Conservation (phyloP, 2,888 invertebrate genomes). For the Phortica magna region DNA sequence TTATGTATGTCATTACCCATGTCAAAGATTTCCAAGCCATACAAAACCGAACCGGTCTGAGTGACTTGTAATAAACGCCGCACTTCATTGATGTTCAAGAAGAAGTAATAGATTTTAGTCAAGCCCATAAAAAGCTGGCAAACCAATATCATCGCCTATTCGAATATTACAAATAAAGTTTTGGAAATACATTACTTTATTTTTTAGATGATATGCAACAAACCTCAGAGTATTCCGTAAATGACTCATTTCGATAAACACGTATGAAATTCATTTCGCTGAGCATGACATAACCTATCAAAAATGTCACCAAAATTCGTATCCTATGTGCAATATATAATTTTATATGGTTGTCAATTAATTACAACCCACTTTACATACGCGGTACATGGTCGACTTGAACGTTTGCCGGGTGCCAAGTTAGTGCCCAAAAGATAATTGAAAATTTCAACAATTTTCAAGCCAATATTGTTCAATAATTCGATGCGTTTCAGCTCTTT, state of each 20-base stretch:
- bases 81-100: slow-evolving; percentile 38
- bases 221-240: slow-evolving; percentile 64
- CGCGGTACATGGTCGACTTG: slow-evolving; percentile 38
- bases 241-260: slow-evolving; percentile 54
- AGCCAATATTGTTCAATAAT: slow-evolving; percentile 48
- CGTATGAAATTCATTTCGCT: slow-evolving; percentile 56
- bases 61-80: slow-evolving; percentile 48
- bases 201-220: rapidly evolving
- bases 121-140: slow-evolving; percentile 60
- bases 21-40: slow-evolving; percentile 56
- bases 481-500: slow-evolving; percentile 55
- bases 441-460: slow-evolving; percentile 61
- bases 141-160: slow-evolving; percentile 56
- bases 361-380: background rate
- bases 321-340: background rate
- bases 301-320: slow-evolving; percentile 32
- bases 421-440: slow-evolving; percentile 58
- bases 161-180: background rate
- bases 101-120: slow-evolving; percentile 58
- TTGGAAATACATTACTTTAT: background rate
- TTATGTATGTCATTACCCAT: slow-evolving; percentile 44
- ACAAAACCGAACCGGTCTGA: slow-evolving; percentile 51
- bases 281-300: slow-evolving; percentile 36
- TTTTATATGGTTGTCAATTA: slow-evolving; percentile 37
- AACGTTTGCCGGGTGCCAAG: slow-evolving; percentile 59